Percentiles rank a stretch among this genome's conserved stretches.
Evolutionary conservation across 1,140 invertebrate genomes (phyloP).

Genomic region (Platyura marginata): DNA sequence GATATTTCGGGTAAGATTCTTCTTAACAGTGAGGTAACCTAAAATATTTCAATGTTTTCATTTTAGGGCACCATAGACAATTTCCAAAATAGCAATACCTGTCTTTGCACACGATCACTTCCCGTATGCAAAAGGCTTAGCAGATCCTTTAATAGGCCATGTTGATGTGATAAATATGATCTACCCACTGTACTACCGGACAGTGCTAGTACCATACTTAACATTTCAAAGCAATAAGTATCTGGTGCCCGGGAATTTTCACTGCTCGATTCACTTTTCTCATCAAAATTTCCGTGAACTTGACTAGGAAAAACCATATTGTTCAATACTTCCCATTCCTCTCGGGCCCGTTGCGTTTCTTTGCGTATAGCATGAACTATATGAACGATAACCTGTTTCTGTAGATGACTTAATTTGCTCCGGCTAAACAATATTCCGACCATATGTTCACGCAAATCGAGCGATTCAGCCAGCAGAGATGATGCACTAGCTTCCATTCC

Average conservation of each 20-base stretch:
- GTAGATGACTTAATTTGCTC: constrained; percentile 82
- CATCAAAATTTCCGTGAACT: not conserved
- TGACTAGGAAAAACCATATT: constrained; percentile 6
- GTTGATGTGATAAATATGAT: constrained; percentile 76
- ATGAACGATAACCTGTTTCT: constrained; percentile 87
- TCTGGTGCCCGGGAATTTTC: constrained; percentile 42
- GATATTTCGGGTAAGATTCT: constrained; percentile 72
- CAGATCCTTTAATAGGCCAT: constrained; percentile 65
- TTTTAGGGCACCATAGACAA: too few relatives aligned
- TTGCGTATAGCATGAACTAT: constrained; percentile 85
- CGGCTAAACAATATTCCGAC: constrained; percentile 91
- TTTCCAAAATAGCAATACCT: too few relatives aligned
- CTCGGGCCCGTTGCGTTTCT: constrained; percentile 63
- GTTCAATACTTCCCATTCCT: constrained; percentile 63
- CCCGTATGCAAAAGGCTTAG: constrained; percentile 81
- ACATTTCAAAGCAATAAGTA: constrained; percentile 94
- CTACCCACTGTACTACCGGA: constrained; percentile 82
- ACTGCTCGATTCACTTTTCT: constrained; percentile 12
- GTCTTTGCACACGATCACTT: constrained; percentile 82
- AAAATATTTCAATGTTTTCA: too few relatives aligned
- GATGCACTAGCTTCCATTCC: constrained; percentile 7
- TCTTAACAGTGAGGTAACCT: constrained; percentile 56
- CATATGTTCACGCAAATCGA: constrained; percentile 85
- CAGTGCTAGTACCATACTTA: constrained; percentile 84
- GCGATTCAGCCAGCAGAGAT: constrained; percentile 17